These are phyloP conservation scores for Drosophila ironensis DNA, from an alignment of 1,140 invertebrate genomes.

Conservation along the genomic window DNA sequence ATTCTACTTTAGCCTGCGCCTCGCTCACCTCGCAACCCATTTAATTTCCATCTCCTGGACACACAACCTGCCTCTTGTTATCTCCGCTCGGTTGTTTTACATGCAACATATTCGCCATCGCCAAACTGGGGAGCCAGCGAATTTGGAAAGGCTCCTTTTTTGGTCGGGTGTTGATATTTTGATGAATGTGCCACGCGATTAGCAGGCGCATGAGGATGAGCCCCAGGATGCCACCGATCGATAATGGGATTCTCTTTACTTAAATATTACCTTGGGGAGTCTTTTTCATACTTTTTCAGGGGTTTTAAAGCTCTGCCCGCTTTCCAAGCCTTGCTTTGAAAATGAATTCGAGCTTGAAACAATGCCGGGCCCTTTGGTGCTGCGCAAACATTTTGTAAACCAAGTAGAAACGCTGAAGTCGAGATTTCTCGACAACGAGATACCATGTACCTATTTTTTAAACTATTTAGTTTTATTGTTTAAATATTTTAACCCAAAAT, in stretches of 20 bases:
- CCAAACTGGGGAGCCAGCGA: slow-evolving; percentile 24
- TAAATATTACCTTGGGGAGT: no score
- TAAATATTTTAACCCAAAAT: no score
- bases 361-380: background rate
- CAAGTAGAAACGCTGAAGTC: no score
- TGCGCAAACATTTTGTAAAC: slow-evolving; percentile 1
- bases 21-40: slow-evolving; percentile 16
- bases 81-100: slow-evolving; percentile 45
- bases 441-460: no score
- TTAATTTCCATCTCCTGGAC: slow-evolving; percentile 28
- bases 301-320: background rate
- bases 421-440: no score
- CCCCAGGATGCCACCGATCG: background rate
- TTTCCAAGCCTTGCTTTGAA: slow-evolving; percentile 19
- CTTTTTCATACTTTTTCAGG: no score
- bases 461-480: no score
- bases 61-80: slow-evolving; percentile 4
- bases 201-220: background rate
- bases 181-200: slow-evolving; percentile 48
- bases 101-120: slow-evolving; percentile 50
- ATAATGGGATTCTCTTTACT: no score
- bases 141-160: slow-evolving; percentile 71
- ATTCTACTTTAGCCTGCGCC: slow-evolving; percentile 26
- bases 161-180: slow-evolving; percentile 61
- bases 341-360: slow-evolving; percentile 40